Percentiles rank a stretch among this genome's conserved stretches.
Conservation (phyloP, 64 coral and sea anemone species). For the Trachythela sp. region DNA sequence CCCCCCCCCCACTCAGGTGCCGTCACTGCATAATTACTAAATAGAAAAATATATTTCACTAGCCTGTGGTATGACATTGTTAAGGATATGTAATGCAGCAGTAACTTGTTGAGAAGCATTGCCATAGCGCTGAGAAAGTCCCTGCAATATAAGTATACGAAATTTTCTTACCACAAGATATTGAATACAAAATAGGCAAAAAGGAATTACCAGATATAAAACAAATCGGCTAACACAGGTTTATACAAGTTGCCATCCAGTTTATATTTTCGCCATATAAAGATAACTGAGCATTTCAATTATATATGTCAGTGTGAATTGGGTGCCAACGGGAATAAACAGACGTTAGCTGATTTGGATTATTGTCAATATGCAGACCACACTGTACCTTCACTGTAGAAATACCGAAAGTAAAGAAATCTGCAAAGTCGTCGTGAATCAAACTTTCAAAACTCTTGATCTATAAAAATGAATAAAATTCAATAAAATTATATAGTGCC, state of each 20-base stretch:
- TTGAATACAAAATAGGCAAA: no score
- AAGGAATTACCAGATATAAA: no score
- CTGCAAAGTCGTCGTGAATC: conserved; percentile 46
- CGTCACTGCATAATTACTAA: no score
- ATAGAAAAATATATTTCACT: neutral
- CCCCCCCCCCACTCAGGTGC: no score
- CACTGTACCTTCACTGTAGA: conserved; percentile 52
- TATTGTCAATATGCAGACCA: neutral
- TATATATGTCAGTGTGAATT: no score
- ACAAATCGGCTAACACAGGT: no score
- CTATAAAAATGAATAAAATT: conserved; percentile 11
- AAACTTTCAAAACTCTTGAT: conserved; percentile 32
- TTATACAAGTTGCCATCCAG: no score
- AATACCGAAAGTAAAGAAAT: conserved; percentile 53
- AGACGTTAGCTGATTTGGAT: no score
- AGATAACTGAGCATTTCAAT: no score
- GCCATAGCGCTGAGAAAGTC: conserved; percentile 58
- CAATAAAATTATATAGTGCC: neutral
- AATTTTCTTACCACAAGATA: neutral
- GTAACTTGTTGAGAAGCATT: conserved; percentile 43
- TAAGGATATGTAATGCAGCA: conserved; percentile 51
- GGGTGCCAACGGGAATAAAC: neutral
- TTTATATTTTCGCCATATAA: no score
- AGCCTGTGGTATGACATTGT: conserved; percentile 41
- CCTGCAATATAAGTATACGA: neutral